These are phyloP conservation scores for Tonatia bakeri DNA, from an alignment of 2,113 vertebrate genomes.

Conservation along the genomic window DNA sequence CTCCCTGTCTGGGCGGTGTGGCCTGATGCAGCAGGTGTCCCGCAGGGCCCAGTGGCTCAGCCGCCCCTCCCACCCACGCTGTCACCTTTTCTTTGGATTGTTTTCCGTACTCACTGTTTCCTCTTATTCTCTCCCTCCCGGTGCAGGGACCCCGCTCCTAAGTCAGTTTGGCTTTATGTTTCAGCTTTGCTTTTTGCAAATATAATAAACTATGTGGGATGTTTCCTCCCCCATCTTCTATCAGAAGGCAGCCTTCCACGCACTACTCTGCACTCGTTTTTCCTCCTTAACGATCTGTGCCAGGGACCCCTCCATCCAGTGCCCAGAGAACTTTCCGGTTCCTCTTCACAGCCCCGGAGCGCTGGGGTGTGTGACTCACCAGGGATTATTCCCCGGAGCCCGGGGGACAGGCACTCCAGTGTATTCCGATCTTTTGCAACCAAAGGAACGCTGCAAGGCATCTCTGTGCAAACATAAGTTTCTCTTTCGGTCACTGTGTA, in stretches of 20 bases:
- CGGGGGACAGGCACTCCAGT: accelerated
- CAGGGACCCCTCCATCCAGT: not conserved
- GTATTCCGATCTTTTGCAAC: not conserved
- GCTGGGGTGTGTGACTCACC: accelerated
- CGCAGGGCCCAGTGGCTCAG: too few relatives aligned
- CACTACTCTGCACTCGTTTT: not conserved
- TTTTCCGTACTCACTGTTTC: not conserved
- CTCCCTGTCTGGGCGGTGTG: too few relatives aligned
- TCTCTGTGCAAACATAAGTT: not conserved
- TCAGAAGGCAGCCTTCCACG: not conserved
- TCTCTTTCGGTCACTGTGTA: not conserved
- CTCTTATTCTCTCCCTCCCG: not conserved
- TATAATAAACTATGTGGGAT: not conserved
- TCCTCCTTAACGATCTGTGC: not conserved
- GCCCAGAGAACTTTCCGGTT: accelerated
- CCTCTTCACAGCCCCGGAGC: not conserved
- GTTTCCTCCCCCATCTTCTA: not conserved
- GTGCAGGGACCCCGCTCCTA: not conserved
- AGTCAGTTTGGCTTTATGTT: not conserved
- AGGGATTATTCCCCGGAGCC: not conserved
- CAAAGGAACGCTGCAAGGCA: not conserved
- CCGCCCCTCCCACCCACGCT: too few relatives aligned
- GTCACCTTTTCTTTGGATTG: not conserved
- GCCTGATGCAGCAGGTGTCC: too few relatives aligned
- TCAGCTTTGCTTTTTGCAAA: not conserved